phyloP scores from a whole-genome alignment of 2,888 invertebrate genomes.

The Hydroisotoma schaefferi region DNA sequence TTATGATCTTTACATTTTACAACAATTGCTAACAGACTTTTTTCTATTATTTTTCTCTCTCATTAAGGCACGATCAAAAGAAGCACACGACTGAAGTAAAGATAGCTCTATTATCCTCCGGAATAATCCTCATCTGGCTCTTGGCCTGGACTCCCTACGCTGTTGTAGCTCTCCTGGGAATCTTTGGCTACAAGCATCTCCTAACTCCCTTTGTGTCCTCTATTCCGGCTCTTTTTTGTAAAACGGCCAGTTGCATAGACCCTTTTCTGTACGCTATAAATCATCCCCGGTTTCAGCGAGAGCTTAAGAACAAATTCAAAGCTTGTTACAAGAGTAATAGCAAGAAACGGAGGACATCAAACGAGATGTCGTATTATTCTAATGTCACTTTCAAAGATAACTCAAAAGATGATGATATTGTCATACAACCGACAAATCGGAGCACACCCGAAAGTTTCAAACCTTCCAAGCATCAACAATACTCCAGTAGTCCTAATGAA shows the following conservation, averaged over 20 bases:
- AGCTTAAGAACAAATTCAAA: conserved; percentile 56
- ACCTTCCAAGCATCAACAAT: too few relatives aligned
- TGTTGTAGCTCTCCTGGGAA: conserved; percentile 68
- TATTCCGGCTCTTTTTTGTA: conserved; percentile 75
- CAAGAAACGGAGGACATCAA: not conserved
- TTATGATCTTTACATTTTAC: too few relatives aligned
- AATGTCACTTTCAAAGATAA: conserved; percentile 1
- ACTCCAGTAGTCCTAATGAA: too few relatives aligned
- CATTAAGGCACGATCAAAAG: conserved; percentile 59
- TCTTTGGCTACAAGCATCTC: conserved; percentile 62
- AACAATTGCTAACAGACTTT: too few relatives aligned
- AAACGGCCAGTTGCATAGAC: conserved; percentile 75
- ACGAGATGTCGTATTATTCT: not conserved
- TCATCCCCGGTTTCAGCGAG: conserved; percentile 70
- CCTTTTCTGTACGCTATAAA: conserved; percentile 76
- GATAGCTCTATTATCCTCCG: conserved; percentile 65
- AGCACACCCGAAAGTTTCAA: too few relatives aligned
- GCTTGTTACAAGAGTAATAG: not conserved
- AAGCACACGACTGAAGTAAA: conserved; percentile 66
- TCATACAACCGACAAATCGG: too few relatives aligned
- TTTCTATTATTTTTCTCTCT: too few relatives aligned
- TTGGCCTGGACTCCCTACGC: conserved; percentile 80
- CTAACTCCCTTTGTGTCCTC: conserved; percentile 69
- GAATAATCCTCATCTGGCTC: conserved; percentile 70
- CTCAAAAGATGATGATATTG: too few relatives aligned